phyloP scores from a whole-genome alignment of 2,113 vertebrate species.

The Hemichromis elongatus region DNA sequence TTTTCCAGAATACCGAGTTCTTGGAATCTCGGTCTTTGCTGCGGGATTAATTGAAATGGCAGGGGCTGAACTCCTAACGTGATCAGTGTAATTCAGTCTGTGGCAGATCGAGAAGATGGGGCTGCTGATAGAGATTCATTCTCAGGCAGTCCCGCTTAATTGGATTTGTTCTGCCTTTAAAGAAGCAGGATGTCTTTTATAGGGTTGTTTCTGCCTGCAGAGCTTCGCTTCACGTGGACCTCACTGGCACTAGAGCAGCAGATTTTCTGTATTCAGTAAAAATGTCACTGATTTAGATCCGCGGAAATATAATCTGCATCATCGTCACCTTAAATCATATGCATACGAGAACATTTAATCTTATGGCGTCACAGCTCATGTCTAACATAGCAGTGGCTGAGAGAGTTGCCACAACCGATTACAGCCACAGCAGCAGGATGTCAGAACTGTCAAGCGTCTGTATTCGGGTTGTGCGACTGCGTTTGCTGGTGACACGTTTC shows the following conservation, averaged over 20 bases:
- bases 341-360: neutral
- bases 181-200: neutral
- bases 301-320: neutral
- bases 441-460: neutral
- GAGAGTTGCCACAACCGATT: accelerated
- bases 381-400: neutral
- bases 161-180: neutral
- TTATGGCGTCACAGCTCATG: neutral
- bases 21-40: neutral
- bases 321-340: neutral
- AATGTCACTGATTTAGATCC: neutral
- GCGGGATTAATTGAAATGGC: constrained; percentile 5
- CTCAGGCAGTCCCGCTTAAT: neutral
- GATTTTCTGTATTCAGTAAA: neutral
- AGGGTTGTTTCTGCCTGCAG: neutral
- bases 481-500: neutral
- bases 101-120: neutral
- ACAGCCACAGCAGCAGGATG: neutral
- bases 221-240: neutral
- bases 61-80: neutral
- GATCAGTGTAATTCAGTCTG: constrained; percentile 2
- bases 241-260: neutral
- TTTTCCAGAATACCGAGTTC: neutral
- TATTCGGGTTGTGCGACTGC: accelerated
- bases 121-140: constrained; percentile 1